These are phyloP conservation scores for Sylvilagus floridanus DNA, from an alignment of 2,797 vertebrate genomes.

Conservation along the genomic window DNA sequence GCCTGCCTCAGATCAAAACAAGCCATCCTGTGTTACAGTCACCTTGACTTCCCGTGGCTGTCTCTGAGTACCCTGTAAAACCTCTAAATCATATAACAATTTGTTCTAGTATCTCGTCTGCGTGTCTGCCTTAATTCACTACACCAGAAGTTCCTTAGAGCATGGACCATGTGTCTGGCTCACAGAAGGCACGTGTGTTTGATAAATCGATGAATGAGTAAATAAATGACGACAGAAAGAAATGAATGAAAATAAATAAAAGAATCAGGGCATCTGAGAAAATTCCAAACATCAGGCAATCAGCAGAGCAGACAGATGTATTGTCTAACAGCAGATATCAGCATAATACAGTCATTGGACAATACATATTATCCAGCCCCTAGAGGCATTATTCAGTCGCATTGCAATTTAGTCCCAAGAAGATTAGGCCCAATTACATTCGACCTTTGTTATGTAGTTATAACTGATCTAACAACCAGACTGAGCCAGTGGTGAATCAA, in stretches of 20 bases:
- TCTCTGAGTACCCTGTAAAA: not conserved
- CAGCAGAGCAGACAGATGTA: constrained; percentile 32
- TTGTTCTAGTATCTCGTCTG: not conserved
- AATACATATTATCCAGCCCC: constrained; percentile 26
- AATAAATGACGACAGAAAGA: constrained; percentile 53
- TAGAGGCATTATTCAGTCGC: constrained; percentile 58
- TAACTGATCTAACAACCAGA: constrained; percentile 36
- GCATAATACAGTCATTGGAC: constrained; percentile 47
- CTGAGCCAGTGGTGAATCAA: constrained; percentile 24
- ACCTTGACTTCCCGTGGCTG: not conserved
- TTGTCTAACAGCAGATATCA: constrained; percentile 52
- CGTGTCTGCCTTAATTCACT: not conserved
- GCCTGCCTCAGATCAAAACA: constrained; percentile 6
- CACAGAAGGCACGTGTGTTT: not conserved
- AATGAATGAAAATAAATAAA: constrained; percentile 60
- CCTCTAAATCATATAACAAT: not conserved
- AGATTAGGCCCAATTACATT: constrained; percentile 45
- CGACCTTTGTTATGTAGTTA: constrained; percentile 50
- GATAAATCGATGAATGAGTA: constrained; percentile 32
- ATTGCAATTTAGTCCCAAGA: constrained; percentile 54
- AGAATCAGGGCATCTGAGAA: constrained; percentile 47
- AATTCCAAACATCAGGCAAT: constrained; percentile 41
- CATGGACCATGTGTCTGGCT: not conserved
- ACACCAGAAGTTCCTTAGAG: constrained; percentile 37
- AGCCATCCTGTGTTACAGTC: not conserved